Percentiles rank a stretch among this genome's conserved stretches.
Evolutionary conservation across 1,140 invertebrate genomes (phyloP).

Genomic region (Drosophila erecta): DNA sequence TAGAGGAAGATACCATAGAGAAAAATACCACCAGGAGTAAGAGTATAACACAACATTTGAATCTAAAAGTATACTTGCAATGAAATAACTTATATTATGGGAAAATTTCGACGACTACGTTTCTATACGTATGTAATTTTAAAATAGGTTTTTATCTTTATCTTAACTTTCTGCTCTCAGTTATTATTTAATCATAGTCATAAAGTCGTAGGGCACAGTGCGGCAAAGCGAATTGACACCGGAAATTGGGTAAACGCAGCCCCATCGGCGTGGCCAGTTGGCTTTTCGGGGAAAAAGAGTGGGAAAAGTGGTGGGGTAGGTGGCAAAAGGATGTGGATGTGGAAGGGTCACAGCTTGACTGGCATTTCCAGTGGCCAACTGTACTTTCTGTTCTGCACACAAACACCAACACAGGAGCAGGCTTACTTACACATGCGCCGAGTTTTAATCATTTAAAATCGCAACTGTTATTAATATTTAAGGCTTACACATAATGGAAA

Average conservation of each 20-base stretch:
- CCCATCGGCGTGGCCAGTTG: constrained; percentile 15
- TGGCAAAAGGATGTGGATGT: neutral
- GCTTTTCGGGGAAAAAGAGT: neutral
- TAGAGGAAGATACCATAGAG: too few species aligned
- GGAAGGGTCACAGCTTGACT: constrained; percentile 50
- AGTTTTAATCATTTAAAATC: constrained; percentile 83
- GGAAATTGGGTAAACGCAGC: constrained; percentile 39
- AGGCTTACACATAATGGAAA: constrained; percentile 64
- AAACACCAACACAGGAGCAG: constrained; percentile 19
- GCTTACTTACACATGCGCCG: constrained; percentile 63
- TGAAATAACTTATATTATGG: too few species aligned
- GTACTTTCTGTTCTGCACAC: constrained; percentile 58
- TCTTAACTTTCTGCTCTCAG: neutral
- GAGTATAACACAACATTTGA: too few species aligned
- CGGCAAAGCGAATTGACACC: constrained; percentile 41
- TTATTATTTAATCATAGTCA: constrained; percentile 13
- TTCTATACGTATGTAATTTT: too few species aligned
- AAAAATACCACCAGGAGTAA: too few species aligned
- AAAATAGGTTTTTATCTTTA: too few species aligned
- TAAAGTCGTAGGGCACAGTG: constrained; percentile 14
- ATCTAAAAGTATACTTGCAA: too few species aligned
- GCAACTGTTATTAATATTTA: constrained; percentile 83
- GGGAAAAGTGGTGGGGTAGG: neutral
- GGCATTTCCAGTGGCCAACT: constrained; percentile 57
- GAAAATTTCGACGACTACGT: too few species aligned